A percentile compares a stretch with the other conserved stretches of the same genome.
These are phyloP conservation scores for Drosophila villosipedis DNA, from an alignment of 2,888 invertebrate species.

Conservation along the genomic window DNA sequence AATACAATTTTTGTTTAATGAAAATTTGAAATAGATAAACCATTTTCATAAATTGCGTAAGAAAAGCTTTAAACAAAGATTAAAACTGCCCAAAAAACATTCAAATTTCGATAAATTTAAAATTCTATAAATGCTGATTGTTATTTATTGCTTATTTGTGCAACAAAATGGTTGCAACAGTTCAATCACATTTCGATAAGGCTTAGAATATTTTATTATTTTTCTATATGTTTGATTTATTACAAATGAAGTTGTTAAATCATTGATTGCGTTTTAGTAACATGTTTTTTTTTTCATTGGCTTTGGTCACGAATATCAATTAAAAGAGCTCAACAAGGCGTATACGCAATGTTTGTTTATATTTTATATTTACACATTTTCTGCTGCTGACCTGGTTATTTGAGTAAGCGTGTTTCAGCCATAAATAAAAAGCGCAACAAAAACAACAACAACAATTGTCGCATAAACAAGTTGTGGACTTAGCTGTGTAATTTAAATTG, in stretches of 20 bases:
- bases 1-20: neutral
- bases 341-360: constrained; percentile 26
- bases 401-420: neutral
- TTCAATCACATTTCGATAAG: constrained; percentile 23
- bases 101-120: neutral
- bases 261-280: constrained; percentile 19
- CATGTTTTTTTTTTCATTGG: neutral
- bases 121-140: neutral
- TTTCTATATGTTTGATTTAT: constrained; percentile 4
- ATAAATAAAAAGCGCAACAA: constrained; percentile 23
- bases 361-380: neutral
- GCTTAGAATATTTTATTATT: constrained; percentile 6
- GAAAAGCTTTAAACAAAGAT: neutral
- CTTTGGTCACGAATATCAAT: constrained; percentile 46
- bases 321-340: constrained; percentile 42
- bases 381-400: constrained; percentile 37
- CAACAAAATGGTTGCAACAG: constrained; percentile 14
- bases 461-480: constrained; percentile 40
- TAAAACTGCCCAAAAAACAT: neutral
- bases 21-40: neutral
- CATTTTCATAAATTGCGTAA: neutral
- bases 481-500: constrained; percentile 48
- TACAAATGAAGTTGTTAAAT: constrained; percentile 25
- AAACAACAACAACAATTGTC: constrained; percentile 8
- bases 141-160: neutral